Base-by-base conservation (phyloP, 1,140 invertebrate genomes). In the Drosophila biarmipes region DNA sequence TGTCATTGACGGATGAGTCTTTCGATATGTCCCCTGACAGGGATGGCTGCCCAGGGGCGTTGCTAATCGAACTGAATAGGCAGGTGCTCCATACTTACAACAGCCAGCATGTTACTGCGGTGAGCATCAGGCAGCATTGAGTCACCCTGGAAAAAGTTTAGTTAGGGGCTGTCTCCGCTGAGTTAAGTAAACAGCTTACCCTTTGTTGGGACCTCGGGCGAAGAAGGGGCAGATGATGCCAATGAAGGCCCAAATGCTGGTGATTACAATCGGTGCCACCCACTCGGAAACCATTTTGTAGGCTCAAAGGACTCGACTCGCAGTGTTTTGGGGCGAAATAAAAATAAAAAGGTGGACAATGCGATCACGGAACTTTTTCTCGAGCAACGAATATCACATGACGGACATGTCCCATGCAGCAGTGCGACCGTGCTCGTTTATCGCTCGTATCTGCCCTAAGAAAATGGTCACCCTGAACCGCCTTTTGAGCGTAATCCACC, bases 21-120 rank as follows among this genome's bases (percentile, higher is more conserved):
- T 27, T 8, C 6, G 3, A 15, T 10, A 12, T 10, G 43, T 2
- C n/a, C n/a, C n/a, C n/a, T n/a, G 27, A n/a, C 21, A 11, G n/a
- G 21, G 11, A 8, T 15, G 4, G 8, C 8, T 11, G 8, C 29
- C 7, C 29, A 7, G 8, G 7, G 7, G 29, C 29, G 29, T 10
- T 10, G 29, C 6, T 42, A 42, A 19, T 42, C 15, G 8, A 19
- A 4, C 10, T 15, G n/a, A 19, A 0, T 29, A 19, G 7, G 19
- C 35, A 34, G 11, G 10, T 17, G 8, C 3, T 8, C 17, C 1
- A 1, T 69, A 91, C 90, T 91, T 85, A 91, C 90, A 98, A 98
- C 56, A 98, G 93, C 96, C 97, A 98, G 93, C 97, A 98, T 40
- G 96, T 96, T 40, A 95, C 95, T 29, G 96, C 97, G 52, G 97